A percentile compares a stretch with the other conserved stretches of the same genome.
phyloP scores from a whole-genome alignment of 2,888 invertebrate genomes.

The Spatulosminthurus flaviceps region DNA sequence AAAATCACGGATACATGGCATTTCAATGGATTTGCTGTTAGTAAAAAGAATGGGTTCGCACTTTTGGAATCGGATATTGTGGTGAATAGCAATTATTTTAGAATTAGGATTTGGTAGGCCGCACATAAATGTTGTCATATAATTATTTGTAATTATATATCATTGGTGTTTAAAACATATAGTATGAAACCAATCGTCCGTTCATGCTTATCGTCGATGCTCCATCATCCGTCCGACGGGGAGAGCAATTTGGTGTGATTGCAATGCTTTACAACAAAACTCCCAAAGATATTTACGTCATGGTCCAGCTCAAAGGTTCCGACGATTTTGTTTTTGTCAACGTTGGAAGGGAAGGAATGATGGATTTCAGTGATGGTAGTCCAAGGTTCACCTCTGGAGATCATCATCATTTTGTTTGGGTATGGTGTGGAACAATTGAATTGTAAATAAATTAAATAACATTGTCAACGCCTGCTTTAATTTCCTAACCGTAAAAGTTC shows the following conservation, averaged over 20 bases:
- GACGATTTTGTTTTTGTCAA: conserved; percentile 69
- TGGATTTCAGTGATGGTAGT: conserved; percentile 68
- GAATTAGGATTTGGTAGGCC: no score
- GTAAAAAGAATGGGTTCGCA: conserved; percentile 69
- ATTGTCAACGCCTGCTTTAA: neutral
- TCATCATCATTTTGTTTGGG: conserved; percentile 70
- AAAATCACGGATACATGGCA: conserved; percentile 68
- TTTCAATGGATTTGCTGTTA: conserved; percentile 69
- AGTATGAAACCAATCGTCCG: conserved; percentile 67
- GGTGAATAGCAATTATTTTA: conserved; percentile 65
- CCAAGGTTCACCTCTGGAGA: conserved; percentile 67
- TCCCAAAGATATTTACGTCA: conserved; percentile 65
- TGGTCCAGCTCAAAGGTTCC: conserved; percentile 68
- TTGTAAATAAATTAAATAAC: conserved; percentile 46
- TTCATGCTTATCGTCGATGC: conserved; percentile 70
- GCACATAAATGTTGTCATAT: no score
- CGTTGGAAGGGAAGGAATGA: conserved; percentile 68
- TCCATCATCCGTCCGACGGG: conserved; percentile 67
- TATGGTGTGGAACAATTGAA: conserved; percentile 52
- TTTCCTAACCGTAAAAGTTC: no score
- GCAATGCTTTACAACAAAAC: conserved; percentile 65
- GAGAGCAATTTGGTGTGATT: conserved; percentile 68
- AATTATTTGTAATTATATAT: neutral
- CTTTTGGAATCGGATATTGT: conserved; percentile 67
- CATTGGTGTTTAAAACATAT: conserved; percentile 33